Evolutionary conservation across 2,797 vertebrate species (phyloP), one percentile per base, ranked within the genome.

Genomic region (Sebastiscus tertius): DNA sequence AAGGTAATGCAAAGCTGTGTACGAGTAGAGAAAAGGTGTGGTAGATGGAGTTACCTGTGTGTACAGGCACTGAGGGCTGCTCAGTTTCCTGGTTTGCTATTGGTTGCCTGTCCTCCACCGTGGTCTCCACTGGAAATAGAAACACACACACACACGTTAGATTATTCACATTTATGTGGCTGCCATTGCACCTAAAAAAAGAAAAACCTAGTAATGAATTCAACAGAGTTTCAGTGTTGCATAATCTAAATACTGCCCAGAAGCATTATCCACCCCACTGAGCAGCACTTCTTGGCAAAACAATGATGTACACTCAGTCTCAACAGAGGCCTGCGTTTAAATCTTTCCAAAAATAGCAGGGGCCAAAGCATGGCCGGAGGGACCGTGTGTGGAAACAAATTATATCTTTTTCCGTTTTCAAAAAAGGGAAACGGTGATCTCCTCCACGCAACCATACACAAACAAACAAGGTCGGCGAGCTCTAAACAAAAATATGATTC

Each of bases 81-180:
- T 93, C 95, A 8, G 90, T 94, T 77, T 95, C 93, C 74, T 96
- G 94, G 73, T 59, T 94, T 46, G 92, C 88, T 10, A 81, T 87
- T 9, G 89, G 75, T 72, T 95, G 94, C 76, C 66, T 92, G 77
- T 95, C 93, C 75, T 95, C 94, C 72, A 89, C 85, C 1, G 88
- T 86, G 77, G 87, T 90, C 81, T 93, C 94, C 75, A 92, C 97
- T 97, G 92, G 52, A 90, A 92, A 88, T 27, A 77, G 61, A 90
- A 84, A 91, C 71, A 82, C 16, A 80, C 34, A 80, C 34, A 88
- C 81, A 88, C 66, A 81, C 10, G 6, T 77, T 67, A 75, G 68
- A 81, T 78, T 79, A 80, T 79, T 85, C 71, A 77, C 62, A 81
- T 82, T 74, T 62, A 79, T 20, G 58, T 65, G 60, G 49, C 60